phyloP scores from a whole-genome alignment of 2,113 vertebrate species.

The Lates calcarifer region DNA sequence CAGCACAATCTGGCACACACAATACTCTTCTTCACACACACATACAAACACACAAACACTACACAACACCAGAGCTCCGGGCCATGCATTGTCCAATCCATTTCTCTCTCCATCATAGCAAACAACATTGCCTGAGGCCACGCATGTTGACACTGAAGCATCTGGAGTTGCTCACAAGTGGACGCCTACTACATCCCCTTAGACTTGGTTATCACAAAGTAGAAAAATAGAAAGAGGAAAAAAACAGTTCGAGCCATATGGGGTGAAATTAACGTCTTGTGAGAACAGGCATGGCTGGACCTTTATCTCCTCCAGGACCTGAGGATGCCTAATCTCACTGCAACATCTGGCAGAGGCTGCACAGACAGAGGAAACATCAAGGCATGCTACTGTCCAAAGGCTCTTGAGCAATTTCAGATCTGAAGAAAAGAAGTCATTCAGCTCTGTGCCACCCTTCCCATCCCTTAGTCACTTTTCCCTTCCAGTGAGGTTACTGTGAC shows the following conservation, averaged over 20 bases:
- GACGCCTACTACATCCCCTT: slow-evolving; percentile 59
- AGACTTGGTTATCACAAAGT: slow-evolving; percentile 60
- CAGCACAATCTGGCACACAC: slow-evolving; percentile 41
- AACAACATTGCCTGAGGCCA: slow-evolving; percentile 48
- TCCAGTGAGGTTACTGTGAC: slow-evolving; percentile 8
- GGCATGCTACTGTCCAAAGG: slow-evolving; percentile 57
- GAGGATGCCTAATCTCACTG: slow-evolving; percentile 63
- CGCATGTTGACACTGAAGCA: slow-evolving; percentile 65
- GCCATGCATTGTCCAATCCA: slow-evolving; percentile 51
- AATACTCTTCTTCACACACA: slow-evolving; percentile 10
- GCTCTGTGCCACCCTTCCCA: slow-evolving; percentile 19
- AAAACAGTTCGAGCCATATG: slow-evolving; percentile 39
- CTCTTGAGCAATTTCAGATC: slow-evolving; percentile 64
- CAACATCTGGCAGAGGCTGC: slow-evolving; percentile 70
- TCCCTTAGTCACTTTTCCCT: slow-evolving; percentile 7
- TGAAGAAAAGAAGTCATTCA: slow-evolving; percentile 43
- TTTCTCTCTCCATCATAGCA: slow-evolving; percentile 57
- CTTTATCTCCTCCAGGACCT: slow-evolving; percentile 54
- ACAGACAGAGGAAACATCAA: slow-evolving; percentile 47
- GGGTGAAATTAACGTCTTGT: slow-evolving; percentile 66
- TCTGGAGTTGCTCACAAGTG: slow-evolving; percentile 62
- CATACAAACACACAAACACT: slow-evolving; percentile 12
- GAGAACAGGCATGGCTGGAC: slow-evolving; percentile 64
- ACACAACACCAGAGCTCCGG: slow-evolving; percentile 24
- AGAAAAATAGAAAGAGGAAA: slow-evolving; percentile 35